These are phyloP conservation scores for Shargacucullia verbasci DNA, from an alignment of 2,888 invertebrate species.

Conservation along the genomic window DNA sequence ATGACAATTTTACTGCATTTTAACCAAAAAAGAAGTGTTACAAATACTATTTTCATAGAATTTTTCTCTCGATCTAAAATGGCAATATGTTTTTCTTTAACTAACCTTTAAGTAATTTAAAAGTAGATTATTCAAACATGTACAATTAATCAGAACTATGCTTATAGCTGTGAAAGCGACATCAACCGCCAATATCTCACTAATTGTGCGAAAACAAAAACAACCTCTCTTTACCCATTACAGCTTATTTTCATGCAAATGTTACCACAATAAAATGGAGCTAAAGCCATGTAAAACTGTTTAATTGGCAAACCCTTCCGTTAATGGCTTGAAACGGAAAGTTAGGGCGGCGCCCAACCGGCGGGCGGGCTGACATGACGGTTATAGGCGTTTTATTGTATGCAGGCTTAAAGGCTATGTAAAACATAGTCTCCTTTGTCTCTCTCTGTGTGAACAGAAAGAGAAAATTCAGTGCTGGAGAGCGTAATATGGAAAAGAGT, in stretches of 20 bases:
- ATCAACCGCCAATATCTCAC: neutral
- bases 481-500: too few relatives aligned
- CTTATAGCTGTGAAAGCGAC: too few relatives aligned
- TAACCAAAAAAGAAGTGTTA: too few relatives aligned
- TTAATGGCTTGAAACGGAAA: constrained; percentile 51
- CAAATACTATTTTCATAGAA: too few relatives aligned
- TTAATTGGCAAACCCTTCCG: constrained; percentile 71
- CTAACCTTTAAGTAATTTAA: too few relatives aligned
- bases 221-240: constrained; percentile 21
- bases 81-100: too few relatives aligned
- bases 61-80: too few relatives aligned
- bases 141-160: too few relatives aligned
- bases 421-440: neutral
- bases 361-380: constrained; percentile 38
- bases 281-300: constrained; percentile 68
- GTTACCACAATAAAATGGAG: constrained; percentile 63
- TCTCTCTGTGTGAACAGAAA: too few relatives aligned
- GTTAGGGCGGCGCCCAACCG: constrained; percentile 49
- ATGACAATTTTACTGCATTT: too few relatives aligned
- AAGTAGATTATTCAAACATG: too few relatives aligned
- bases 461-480: too few relatives aligned
- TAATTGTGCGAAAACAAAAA: constrained; percentile 33
- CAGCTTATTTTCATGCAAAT: constrained; percentile 72
- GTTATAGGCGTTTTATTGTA: constrained; percentile 40
- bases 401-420: constrained; percentile 25